Conservation (phyloP, 1,140 invertebrate species). For the Ceratosolen solmsi region DNA sequence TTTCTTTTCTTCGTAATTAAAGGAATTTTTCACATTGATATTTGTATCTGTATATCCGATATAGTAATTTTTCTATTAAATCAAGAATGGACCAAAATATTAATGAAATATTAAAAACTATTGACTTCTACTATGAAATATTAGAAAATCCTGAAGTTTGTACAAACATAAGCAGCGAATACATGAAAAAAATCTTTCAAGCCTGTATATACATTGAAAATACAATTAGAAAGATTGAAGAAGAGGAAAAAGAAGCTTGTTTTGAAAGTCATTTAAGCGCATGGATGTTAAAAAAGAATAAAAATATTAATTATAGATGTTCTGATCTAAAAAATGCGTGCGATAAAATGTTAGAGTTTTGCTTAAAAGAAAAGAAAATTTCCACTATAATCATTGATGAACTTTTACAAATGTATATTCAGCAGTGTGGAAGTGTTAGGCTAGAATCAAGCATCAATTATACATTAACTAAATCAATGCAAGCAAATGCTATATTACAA, state of each 20-base stretch:
- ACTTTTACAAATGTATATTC: constrained; percentile 61
- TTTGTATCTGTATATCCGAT: not conserved
- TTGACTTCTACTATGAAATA: constrained; percentile 56
- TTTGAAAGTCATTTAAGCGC: constrained; percentile 63
- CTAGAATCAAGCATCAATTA: constrained; percentile 58
- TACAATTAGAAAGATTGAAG: constrained; percentile 53
- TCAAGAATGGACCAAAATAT: constrained; percentile 49
- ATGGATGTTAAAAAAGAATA: constrained; percentile 56
- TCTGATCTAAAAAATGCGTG: constrained; percentile 59
- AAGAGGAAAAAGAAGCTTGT: constrained; percentile 54
- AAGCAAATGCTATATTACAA: constrained; percentile 59
- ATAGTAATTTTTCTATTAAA: not conserved
- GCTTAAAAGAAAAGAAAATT: constrained; percentile 59
- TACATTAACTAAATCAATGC: constrained; percentile 57
- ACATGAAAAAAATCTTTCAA: constrained; percentile 59
- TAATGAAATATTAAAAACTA: constrained; percentile 43
- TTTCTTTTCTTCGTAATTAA: constrained; percentile 7
- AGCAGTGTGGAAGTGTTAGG: constrained; percentile 61
- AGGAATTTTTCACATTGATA: not conserved
- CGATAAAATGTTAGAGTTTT: constrained; percentile 65
- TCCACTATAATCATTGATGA: constrained; percentile 59
- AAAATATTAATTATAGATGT: constrained; percentile 53
- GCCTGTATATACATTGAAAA: constrained; percentile 63
- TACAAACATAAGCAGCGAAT: constrained; percentile 53
- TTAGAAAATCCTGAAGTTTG: constrained; percentile 58